Conservation (phyloP, 2,888 invertebrate genomes). For the Hydrotaea cyrtoneurina region DNA sequence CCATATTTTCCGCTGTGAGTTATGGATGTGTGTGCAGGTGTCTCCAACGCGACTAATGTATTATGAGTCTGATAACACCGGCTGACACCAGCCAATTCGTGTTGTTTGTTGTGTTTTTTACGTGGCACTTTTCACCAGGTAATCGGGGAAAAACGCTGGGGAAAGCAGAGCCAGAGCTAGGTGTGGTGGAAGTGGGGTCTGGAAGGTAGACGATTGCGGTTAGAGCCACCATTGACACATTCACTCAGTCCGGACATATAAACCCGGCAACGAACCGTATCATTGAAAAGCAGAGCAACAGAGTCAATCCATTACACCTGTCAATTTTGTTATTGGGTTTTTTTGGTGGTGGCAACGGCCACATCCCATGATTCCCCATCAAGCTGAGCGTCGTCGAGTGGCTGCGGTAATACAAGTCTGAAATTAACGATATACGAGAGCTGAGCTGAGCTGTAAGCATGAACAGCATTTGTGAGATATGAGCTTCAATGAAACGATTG, state of each 20-base stretch:
- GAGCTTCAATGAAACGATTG: background rate
- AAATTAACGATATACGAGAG: slow-evolving; percentile 8
- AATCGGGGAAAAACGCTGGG: background rate
- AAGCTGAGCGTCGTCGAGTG: background rate
- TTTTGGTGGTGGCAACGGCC: slow-evolving; percentile 1
- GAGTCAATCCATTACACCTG: slow-evolving; percentile 67
- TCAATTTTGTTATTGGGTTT: slow-evolving; percentile 63
- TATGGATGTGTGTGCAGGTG: background rate
- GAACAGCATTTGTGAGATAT: background rate
- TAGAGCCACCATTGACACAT: background rate
- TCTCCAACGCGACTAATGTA: slow-evolving; percentile 27
- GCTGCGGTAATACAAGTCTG: slow-evolving; percentile 23
- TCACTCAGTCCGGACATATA: background rate
- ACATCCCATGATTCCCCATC: background rate
- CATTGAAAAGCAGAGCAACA: slow-evolving; percentile 10
- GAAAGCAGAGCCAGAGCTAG: too few species aligned
- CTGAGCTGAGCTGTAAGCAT: background rate
- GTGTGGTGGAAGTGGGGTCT: too few species aligned
- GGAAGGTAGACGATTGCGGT: background rate
- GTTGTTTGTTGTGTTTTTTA: background rate
- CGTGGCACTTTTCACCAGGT: background rate
- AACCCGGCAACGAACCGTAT: slow-evolving; percentile 6
- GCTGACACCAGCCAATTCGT: slow-evolving; percentile 60
- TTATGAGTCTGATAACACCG: slow-evolving; percentile 54
- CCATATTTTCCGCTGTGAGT: background rate